Evolutionary conservation across 2,113 vertebrate species (phyloP).

Genomic region (Casuarius casuarius): DNA sequence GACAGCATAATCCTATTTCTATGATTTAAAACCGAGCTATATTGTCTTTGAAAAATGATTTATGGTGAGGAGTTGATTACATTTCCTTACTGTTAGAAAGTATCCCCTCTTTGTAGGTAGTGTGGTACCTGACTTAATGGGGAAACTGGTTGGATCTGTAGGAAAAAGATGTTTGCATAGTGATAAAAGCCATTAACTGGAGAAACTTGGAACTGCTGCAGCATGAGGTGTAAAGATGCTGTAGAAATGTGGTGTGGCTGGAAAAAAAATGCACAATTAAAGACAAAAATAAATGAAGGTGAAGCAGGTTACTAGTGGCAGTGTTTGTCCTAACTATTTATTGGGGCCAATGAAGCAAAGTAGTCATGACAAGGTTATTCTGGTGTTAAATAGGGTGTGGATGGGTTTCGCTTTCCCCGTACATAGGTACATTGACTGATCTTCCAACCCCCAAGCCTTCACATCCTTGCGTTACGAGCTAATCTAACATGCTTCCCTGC

Average conservation of each 20-base stretch:
- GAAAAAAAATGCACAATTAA: conserved; percentile 30
- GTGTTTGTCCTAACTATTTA: background rate
- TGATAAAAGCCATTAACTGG: background rate
- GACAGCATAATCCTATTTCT: conserved; percentile 3
- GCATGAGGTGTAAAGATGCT: background rate
- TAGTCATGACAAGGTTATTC: accelerated
- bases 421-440: background rate
- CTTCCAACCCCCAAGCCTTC: too few species aligned
- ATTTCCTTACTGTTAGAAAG: background rate
- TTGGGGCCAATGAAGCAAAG: background rate
- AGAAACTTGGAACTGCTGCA: background rate
- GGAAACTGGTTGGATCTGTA: background rate
- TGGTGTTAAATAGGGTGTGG: too few species aligned
- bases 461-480: accelerated
- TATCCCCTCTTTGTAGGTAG: background rate
- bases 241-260: conserved; percentile 11
- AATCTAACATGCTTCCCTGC: accelerated
- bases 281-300: conserved; percentile 60
- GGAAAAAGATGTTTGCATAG: accelerated
- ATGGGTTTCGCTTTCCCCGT: background rate
- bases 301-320: background rate
- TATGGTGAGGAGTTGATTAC: background rate
- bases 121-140: background rate
- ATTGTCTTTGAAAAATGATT: background rate
- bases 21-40: conserved; percentile 12